Conservation (phyloP, 1,140 invertebrate genomes). For the Heterodera schachtii region DNA sequence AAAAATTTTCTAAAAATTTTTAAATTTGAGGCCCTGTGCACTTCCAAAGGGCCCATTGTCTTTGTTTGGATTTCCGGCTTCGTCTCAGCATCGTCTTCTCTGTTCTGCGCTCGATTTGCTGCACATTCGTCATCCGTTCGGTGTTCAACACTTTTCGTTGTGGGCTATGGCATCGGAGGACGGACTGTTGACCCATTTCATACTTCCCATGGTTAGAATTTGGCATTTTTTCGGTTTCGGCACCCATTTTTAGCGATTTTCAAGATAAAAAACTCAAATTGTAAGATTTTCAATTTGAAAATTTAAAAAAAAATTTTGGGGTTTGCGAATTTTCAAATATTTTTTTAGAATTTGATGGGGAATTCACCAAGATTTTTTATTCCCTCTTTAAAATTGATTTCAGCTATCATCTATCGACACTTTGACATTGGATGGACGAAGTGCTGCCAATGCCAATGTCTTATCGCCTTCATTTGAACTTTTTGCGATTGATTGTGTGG, state of each 20-base stretch:
- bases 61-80: neutral
- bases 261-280: too few species aligned
- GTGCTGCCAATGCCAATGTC: neutral
- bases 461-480: neutral
- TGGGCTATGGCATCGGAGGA: slow-evolving; percentile 22
- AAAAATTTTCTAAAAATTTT: neutral
- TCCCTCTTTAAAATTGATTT: neutral
- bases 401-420: neutral
- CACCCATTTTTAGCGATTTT: neutral
- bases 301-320: neutral
- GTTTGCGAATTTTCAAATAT: neutral
- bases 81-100: neutral
- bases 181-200: slow-evolving; percentile 19
- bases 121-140: slow-evolving; percentile 15
- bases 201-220: neutral
- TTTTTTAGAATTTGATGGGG: neutral
- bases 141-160: slow-evolving; percentile 7
- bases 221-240: neutral
- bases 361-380: too few species aligned
- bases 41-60: slow-evolving; percentile 14
- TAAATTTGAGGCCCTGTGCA: neutral
- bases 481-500: neutral
- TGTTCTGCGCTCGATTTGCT: slow-evolving; percentile 29
- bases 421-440: neutral
- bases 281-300: too few species aligned